Conservation (phyloP, 2,888 invertebrate species). For the Argynnis bischoffii region DNA sequence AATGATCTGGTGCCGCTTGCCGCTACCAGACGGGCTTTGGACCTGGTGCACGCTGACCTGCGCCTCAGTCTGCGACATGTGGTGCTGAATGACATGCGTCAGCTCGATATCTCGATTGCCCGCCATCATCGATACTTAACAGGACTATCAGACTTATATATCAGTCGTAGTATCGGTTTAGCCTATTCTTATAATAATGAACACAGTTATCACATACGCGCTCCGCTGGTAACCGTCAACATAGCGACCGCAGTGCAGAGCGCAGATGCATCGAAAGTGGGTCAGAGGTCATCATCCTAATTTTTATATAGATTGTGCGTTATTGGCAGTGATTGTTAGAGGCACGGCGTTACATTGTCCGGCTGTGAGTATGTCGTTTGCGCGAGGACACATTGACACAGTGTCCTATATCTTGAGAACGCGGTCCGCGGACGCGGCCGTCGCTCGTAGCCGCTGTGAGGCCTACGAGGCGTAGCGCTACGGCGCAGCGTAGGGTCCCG, state of each 20-base stretch:
- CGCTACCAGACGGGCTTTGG: constrained; percentile 66
- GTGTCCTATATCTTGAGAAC: constrained; percentile 62
- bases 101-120: constrained; percentile 67
- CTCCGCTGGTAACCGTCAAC: constrained; percentile 49
- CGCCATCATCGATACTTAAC: constrained; percentile 58
- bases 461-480: constrained; percentile 77
- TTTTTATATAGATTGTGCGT: constrained; percentile 53
- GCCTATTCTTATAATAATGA: constrained; percentile 66
- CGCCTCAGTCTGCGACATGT: constrained; percentile 70
- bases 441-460: constrained; percentile 70
- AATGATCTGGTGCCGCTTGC: constrained; percentile 77
- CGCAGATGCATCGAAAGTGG: constrained; percentile 70
- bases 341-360: constrained; percentile 51
- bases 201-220: constrained; percentile 73
- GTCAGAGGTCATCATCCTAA: constrained; percentile 71
- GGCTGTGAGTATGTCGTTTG: constrained; percentile 36
- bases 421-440: constrained; percentile 61
- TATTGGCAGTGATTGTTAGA: constrained; percentile 59
- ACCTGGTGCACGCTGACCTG: constrained; percentile 78
- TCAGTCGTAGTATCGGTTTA: constrained; percentile 62
- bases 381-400: constrained; percentile 61
- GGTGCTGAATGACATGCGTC: constrained; percentile 74
- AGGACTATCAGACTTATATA: constrained; percentile 57
- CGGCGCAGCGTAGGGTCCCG: constrained; percentile 57
- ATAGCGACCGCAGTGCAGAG: constrained; percentile 57